Base-by-base conservation (phyloP, 2,113 vertebrate species). In the Cygnus buccinator region DNA sequence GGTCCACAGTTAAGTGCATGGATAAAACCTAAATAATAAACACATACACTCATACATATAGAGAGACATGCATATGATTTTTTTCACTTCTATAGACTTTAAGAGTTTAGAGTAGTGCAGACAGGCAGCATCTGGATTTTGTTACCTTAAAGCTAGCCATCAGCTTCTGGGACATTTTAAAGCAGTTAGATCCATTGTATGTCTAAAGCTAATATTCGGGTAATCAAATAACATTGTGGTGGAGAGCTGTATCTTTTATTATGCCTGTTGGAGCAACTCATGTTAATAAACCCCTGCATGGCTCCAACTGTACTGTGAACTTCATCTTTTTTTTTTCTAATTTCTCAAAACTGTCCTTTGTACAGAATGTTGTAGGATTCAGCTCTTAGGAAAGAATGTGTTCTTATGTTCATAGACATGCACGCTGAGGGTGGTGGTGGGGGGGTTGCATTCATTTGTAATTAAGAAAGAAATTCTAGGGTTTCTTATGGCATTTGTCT, bases 111-210 rank as follows among this genome's bases (percentile, higher is more conserved):
- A 92, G 87, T 41, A 89, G 80, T 78, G 65, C 85, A 97, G 97
- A 98, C 95, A 96, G 78, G 62, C 84, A 58, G 91, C 98, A 98
- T 98, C 98, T 98, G 98, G 97, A 97, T 98, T 97, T 97, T 98
- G 96, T 98, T 98, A 98, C 94, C 94, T 97, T 96, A 87, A 94
- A 98, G 88, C 95, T 93, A 97, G 95, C 94, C 96, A 97, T 97
- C 96, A 96, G 97, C 94, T 98, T 97, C 95, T 98, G 97, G 96
- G 96, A 97, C 83, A 35, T 98, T 98, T 97, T 96, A 96, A 97
- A 97, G 95, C 93, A 96, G 92, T 97, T 97, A 97, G 89, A 90
- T 84, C 91, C 94, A 93, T 96, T 96, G 96, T 96, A 79, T 72
- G 44, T 94, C 93, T 93, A 83, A 91, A 96, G 93, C 84, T 97